Conservation (phyloP, 2,113 vertebrate genomes). For the Chauna torquata region DNA sequence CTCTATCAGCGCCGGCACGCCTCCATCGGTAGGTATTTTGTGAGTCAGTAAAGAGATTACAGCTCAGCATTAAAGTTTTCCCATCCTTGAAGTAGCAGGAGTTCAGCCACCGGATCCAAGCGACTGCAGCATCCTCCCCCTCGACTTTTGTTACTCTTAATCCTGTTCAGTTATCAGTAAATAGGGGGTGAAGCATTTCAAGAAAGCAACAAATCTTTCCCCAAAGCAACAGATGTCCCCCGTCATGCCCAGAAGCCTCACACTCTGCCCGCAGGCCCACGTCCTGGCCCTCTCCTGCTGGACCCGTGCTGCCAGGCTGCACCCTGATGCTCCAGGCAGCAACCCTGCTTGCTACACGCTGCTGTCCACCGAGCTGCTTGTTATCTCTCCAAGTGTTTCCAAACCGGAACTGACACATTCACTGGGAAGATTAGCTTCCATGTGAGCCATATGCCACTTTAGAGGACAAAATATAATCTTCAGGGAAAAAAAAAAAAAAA, state of each 20-base stretch:
- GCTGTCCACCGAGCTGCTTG: neutral
- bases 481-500: neutral
- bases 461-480: slow-evolving; percentile 10
- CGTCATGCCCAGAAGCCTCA: neutral
- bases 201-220: neutral
- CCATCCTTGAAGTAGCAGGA: neutral
- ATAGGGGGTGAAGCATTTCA: neutral
- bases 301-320: neutral
- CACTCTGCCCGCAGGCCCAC: neutral
- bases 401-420: neutral
- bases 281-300: neutral
- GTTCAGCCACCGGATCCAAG: accelerated
- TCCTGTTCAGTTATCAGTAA: neutral
- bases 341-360: neutral
- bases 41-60: neutral
- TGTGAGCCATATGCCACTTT: neutral
- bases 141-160: neutral
- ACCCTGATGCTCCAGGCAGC: neutral
- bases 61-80: neutral
- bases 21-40: neutral
- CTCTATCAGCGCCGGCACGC: neutral
- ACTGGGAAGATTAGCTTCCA: neutral
- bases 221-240: neutral
- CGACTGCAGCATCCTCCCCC: neutral
- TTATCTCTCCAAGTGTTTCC: neutral